Evolutionary conservation across 2,888 invertebrate genomes (phyloP).

Genomic region (Pimpla rufipes): DNA sequence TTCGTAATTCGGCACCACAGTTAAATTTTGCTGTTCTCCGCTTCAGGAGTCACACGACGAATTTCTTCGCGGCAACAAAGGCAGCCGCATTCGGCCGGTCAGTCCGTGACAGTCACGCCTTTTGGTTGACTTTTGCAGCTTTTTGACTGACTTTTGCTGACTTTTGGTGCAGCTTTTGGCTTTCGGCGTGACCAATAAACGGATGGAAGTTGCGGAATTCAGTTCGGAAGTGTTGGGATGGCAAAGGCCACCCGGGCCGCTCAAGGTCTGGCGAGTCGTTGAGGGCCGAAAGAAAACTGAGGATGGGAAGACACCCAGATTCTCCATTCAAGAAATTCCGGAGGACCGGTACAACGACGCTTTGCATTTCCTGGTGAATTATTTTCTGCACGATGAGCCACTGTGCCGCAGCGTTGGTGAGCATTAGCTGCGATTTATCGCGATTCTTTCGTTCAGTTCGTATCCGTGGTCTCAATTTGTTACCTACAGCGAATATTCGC

Average conservation of each 20-base stretch:
- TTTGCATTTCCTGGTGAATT: conserved; percentile 72
- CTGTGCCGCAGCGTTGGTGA: conserved; percentile 72
- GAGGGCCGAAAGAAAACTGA: conserved; percentile 69
- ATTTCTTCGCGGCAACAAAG: too few relatives aligned
- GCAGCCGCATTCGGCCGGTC: too few relatives aligned
- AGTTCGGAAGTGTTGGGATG: conserved; percentile 30
- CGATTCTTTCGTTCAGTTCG: not conserved
- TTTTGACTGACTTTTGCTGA: too few relatives aligned
- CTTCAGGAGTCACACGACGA: too few relatives aligned
- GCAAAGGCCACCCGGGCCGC: conserved; percentile 72
- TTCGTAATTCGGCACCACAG: too few relatives aligned
- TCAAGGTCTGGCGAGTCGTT: conserved; percentile 75
- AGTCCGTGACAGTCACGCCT: too few relatives aligned
- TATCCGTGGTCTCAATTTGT: not conserved
- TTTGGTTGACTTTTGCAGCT: too few relatives aligned
- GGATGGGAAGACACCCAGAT: conserved; percentile 71
- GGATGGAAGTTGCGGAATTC: not conserved
- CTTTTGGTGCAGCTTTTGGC: too few relatives aligned
- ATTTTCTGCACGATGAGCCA: conserved; percentile 76
- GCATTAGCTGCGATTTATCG: conserved; percentile 45
- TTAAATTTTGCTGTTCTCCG: too few relatives aligned
- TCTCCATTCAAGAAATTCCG: conserved; percentile 79
- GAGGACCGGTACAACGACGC: conserved; percentile 77
- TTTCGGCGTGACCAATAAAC: too few relatives aligned
- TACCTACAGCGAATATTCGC: not conserved